Evolutionary conservation across 2,113 vertebrate species (phyloP).

Genomic region (Pomatorhinus ruficollis): DNA sequence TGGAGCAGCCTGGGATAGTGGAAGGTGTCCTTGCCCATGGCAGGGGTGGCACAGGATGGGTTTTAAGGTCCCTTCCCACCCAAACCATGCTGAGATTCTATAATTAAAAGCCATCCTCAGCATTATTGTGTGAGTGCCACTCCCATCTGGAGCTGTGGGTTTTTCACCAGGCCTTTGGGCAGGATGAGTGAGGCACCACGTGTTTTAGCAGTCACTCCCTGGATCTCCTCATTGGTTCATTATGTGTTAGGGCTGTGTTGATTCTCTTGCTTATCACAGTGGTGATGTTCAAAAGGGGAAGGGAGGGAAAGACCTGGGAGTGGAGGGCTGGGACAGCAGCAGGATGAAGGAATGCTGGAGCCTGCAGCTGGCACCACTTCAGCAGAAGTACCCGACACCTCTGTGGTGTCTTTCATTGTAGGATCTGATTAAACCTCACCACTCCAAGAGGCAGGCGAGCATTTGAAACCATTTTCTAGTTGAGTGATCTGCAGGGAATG

Average conservation of each 20-base stretch:
- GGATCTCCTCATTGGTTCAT: rapidly evolving
- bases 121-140: not conserved
- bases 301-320: not conserved
- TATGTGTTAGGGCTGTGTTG: not conserved
- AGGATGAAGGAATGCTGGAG: not conserved
- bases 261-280: not conserved
- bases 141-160: not conserved
- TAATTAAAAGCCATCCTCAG: not conserved
- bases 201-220: not conserved
- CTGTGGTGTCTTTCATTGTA: slow-evolving; percentile 40
- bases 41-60: rapidly evolving
- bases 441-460: not conserved
- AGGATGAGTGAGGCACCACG: not conserved
- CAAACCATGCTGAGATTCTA: not conserved
- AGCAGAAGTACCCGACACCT: not conserved
- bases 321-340: not conserved
- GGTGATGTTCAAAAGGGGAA: not conserved
- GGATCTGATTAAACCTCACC: slow-evolving; percentile 37
- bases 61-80: not conserved
- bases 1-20: rapidly evolving
- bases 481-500: slow-evolving; percentile 20
- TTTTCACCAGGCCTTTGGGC: not conserved
- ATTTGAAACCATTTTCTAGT: slow-evolving; percentile 26
- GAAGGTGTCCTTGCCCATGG: not conserved
- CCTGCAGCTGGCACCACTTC: not conserved